These are phyloP conservation scores for Deroptyus accipitrinus DNA, from an alignment of 2,113 vertebrate genomes.

Conservation along the genomic window DNA sequence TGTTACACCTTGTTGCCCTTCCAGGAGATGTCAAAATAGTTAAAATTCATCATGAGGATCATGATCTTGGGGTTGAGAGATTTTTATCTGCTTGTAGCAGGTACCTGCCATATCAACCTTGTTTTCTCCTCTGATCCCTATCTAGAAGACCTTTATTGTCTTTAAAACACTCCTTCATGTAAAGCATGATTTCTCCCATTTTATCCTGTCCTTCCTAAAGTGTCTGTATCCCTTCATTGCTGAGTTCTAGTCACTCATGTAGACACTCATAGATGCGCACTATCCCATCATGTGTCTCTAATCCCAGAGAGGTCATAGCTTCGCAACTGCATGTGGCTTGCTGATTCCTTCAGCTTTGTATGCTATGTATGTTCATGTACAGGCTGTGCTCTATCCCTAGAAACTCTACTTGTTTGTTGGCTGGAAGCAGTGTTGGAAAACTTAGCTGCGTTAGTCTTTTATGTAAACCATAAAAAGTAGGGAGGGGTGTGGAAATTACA, in stretches of 20 bases:
- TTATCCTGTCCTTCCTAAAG: neutral
- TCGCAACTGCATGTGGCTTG: neutral
- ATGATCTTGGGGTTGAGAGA: neutral
- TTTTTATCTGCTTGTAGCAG: neutral
- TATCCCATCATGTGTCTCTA: neutral
- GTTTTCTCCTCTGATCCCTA: neutral
- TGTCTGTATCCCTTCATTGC: neutral
- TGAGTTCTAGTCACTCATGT: neutral
- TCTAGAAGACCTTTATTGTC: neutral
- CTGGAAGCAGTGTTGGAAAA: neutral
- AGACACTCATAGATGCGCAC: neutral
- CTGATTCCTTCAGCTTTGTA: neutral
- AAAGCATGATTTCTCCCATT: neutral
- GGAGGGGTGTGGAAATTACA: neutral
- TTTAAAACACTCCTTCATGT: neutral
- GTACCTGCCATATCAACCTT: neutral
- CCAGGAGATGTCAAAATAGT: neutral
- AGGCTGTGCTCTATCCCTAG: neutral
- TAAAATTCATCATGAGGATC: neutral
- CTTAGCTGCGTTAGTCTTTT: neutral
- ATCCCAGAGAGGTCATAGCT: neutral
- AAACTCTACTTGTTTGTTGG: neutral
- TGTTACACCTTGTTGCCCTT: neutral
- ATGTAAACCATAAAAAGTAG: neutral
- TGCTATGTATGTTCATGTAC: neutral